A percentile compares a stretch with the other conserved stretches of the same genome.
Evolutionary conservation across 2,888 invertebrate genomes (phyloP).

Genomic region (Eucriotettix oculatus): DNA sequence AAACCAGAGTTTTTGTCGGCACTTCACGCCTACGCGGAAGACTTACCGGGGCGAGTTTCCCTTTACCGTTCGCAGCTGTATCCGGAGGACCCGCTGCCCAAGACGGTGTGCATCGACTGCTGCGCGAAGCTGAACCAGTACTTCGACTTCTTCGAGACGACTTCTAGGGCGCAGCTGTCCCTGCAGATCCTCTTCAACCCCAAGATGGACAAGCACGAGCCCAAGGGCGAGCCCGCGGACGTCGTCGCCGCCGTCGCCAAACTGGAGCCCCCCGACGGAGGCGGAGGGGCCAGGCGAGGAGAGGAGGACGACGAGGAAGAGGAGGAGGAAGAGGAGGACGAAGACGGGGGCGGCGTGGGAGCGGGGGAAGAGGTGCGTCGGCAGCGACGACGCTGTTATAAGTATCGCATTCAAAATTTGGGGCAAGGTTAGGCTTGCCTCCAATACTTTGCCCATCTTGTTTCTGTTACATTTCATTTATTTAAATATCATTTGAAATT

Average conservation of each 20-base stretch:
- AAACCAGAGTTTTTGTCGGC: too few relatives aligned
- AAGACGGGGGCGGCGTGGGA: neutral
- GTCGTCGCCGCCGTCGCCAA: neutral
- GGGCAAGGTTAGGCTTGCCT: too few relatives aligned
- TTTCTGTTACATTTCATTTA: too few relatives aligned
- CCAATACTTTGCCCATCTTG: too few relatives aligned
- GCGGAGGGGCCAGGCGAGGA: neutral
- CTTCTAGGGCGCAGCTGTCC: conserved; percentile 18
- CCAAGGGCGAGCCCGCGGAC: conserved; percentile 5
- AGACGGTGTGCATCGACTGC: conserved; percentile 18
- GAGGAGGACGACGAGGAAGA: neutral
- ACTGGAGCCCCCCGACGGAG: neutral
- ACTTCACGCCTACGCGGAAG: too few relatives aligned
- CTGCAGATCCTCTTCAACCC: conserved; percentile 17
- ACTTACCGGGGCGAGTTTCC: too few relatives aligned
- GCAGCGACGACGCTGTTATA: too few relatives aligned
- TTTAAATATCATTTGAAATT: too few relatives aligned
- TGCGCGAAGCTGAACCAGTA: conserved; percentile 18
- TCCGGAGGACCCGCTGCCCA: conserved; percentile 19
- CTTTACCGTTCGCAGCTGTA: conserved; percentile 14
- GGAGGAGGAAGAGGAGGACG: neutral
- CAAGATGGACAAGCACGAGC: conserved; percentile 5
- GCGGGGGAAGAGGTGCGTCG: neutral
- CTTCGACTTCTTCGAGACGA: conserved; percentile 19
- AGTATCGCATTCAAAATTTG: too few relatives aligned